A percentile compares a stretch with the other conserved stretches of the same genome.
These are phyloP conservation scores for Macquaria ambigua DNA, from an alignment of 2,113 vertebrate species.

Conservation along the genomic window DNA sequence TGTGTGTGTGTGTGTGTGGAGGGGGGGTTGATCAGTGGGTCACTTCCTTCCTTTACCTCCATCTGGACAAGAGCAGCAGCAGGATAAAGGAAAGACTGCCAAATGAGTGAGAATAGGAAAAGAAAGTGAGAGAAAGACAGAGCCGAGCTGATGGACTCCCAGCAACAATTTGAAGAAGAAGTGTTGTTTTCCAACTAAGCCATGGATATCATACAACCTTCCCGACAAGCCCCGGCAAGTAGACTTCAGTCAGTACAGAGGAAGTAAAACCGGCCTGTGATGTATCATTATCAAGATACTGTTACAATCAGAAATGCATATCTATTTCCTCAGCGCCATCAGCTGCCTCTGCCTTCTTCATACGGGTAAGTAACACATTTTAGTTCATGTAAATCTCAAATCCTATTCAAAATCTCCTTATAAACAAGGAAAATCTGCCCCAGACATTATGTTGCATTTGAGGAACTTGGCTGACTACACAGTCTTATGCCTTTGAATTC, in stretches of 20 bases:
- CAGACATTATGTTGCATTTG: not conserved
- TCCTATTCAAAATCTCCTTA: not conserved
- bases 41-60: constrained; percentile 65
- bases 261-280: not conserved
- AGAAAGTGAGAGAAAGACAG: constrained; percentile 20
- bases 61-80: not conserved
- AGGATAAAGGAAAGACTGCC: constrained; percentile 23
- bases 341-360: constrained; percentile 38
- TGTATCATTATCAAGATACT: not conserved
- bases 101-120: constrained; percentile 3
- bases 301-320: constrained; percentile 50
- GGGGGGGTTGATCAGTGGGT: not conserved
- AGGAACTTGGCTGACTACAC: not conserved
- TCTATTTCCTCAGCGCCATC: constrained; percentile 24
- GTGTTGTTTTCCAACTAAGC: not conserved
- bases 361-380: constrained; percentile 52
- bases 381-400: not conserved
- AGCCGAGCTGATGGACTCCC: too few relatives aligned
- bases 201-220: not conserved
- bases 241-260: not conserved
- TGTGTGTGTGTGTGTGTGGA: not conserved
- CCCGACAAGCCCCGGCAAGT: not conserved
- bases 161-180: not conserved
- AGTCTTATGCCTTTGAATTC: not conserved
- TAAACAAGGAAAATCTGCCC: not conserved